These are phyloP conservation scores for Fabriciana adippe DNA, from an alignment of 2,888 invertebrate genomes.

Conservation along the genomic window DNA sequence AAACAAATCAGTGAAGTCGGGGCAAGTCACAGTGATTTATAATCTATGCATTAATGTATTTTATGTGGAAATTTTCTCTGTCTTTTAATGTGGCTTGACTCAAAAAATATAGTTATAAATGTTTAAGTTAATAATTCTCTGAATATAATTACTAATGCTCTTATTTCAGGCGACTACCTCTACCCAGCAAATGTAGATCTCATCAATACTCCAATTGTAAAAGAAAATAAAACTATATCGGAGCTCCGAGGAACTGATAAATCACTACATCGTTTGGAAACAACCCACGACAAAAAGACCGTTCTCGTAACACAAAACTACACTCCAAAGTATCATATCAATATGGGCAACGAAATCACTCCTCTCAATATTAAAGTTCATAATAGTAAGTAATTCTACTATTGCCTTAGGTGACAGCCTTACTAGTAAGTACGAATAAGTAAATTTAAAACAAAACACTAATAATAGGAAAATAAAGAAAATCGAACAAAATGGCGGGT, in stretches of 20 bases:
- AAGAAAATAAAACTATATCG: constrained; percentile 59
- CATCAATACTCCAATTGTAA: constrained; percentile 42
- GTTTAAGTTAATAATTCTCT: too few species aligned
- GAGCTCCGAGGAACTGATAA: constrained; percentile 58
- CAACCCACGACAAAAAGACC: constrained; percentile 28
- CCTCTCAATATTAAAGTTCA: constrained; percentile 45
- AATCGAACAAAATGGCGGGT: constrained; percentile 56
- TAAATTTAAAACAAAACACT: constrained; percentile 69
- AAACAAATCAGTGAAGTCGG: too few species aligned
- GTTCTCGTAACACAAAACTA: constrained; percentile 59
- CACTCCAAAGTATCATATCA: constrained; percentile 63
- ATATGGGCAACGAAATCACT: constrained; percentile 62
- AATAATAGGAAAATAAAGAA: constrained; percentile 50
- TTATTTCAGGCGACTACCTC: constrained; percentile 77
- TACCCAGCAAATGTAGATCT: constrained; percentile 70
- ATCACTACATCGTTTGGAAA: constrained; percentile 62
- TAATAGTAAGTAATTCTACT: constrained; percentile 31
- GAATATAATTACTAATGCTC: constrained; percentile 7
- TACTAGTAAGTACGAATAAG: constrained; percentile 60
- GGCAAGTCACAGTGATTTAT: too few species aligned
- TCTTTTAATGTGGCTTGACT: too few species aligned
- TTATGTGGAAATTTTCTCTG: too few species aligned
- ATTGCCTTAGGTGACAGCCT: constrained; percentile 63
- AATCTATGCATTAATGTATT: too few species aligned
- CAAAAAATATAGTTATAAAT: too few species aligned